Percentiles rank a stretch among this genome's conserved stretches.
Evolutionary conservation across 2,113 vertebrate genomes (phyloP).

Genomic region (Dendrocopos noguchii): DNA sequence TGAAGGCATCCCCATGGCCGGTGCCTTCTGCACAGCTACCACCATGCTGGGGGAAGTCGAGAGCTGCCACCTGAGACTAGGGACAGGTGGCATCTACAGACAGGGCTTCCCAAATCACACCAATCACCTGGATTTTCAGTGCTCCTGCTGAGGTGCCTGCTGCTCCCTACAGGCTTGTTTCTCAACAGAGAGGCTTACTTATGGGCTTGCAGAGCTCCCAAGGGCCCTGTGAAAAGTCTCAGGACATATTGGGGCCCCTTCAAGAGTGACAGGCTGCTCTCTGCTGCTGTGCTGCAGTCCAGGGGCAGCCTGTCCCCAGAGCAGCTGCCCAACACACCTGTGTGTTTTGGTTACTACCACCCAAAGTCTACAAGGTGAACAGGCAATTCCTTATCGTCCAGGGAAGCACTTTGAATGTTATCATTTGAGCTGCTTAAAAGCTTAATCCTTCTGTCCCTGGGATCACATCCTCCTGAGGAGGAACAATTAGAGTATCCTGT

Average conservation of each 20-base stretch:
- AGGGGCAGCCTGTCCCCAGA: neutral
- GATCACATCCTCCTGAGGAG: neutral
- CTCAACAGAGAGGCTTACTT: slow-evolving; percentile 38
- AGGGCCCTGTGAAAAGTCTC: neutral
- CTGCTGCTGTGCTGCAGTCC: neutral
- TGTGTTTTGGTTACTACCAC: neutral
- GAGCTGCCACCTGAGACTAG: neutral
- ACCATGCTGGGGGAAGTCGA: neutral
- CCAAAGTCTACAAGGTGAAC: neutral
- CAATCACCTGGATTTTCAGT: neutral
- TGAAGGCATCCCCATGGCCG: neutral
- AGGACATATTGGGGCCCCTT: neutral
- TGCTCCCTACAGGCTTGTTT: slow-evolving; percentile 28
- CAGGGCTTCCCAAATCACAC: neutral
- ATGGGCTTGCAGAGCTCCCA: neutral
- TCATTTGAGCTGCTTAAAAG: slow-evolving; percentile 23
- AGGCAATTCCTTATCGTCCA: neutral
- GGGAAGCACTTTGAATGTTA: neutral
- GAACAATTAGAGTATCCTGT: slow-evolving; percentile 35
- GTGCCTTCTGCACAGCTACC: neutral
- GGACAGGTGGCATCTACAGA: neutral
- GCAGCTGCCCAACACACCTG: neutral
- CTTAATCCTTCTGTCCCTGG: slow-evolving; percentile 1
- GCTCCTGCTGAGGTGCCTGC: neutral
- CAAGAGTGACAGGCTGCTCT: neutral